Conservation (phyloP, 1,140 invertebrate species). For the Linepithema humile region DNA sequence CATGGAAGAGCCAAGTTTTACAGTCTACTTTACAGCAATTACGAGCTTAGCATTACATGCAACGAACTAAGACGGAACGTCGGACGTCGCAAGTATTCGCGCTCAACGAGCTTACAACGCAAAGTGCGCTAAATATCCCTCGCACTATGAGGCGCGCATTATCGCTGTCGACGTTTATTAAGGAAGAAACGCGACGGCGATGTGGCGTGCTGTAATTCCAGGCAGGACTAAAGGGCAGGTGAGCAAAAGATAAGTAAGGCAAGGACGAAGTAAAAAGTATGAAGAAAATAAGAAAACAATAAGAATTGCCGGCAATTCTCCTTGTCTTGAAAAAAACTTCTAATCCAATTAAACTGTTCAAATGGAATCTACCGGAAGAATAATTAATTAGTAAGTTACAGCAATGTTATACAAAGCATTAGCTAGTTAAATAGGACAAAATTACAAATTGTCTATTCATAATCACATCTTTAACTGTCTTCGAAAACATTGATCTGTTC, state of each 20-base stretch:
- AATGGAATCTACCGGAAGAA: slow-evolving; percentile 41
- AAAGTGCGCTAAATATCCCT: slow-evolving; percentile 56
- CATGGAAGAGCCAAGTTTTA: slow-evolving; percentile 25
- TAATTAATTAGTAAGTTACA: slow-evolving; percentile 32
- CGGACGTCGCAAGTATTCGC: slow-evolving; percentile 56
- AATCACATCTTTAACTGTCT: background rate
- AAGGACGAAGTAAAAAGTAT: background rate
- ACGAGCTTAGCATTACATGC: slow-evolving; percentile 54
- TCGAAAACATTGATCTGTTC: background rate
- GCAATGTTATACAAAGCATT: slow-evolving; percentile 5
- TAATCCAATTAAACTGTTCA: slow-evolving; percentile 53
- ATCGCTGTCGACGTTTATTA: slow-evolving; percentile 57
- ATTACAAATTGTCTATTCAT: background rate
- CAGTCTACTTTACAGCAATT: slow-evolving; percentile 48
- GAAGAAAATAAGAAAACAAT: slow-evolving; percentile 4
- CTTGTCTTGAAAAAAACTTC: slow-evolving; percentile 58
- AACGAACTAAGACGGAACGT: slow-evolving; percentile 52
- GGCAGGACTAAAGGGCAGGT: slow-evolving; percentile 8
- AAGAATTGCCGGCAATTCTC: slow-evolving; percentile 30
- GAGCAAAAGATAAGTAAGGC: slow-evolving; percentile 8
- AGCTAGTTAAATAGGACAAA: background rate
- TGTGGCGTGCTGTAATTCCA: slow-evolving; percentile 47
- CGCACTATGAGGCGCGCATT: slow-evolving; percentile 51
- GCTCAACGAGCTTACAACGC: slow-evolving; percentile 55
- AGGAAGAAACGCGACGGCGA: slow-evolving; percentile 51